Evolutionary conservation across 2,797 vertebrate genomes (phyloP), one percentile per base, ranked within the genome.

Genomic region (Parauchenoglanis ngamensis): DNA sequence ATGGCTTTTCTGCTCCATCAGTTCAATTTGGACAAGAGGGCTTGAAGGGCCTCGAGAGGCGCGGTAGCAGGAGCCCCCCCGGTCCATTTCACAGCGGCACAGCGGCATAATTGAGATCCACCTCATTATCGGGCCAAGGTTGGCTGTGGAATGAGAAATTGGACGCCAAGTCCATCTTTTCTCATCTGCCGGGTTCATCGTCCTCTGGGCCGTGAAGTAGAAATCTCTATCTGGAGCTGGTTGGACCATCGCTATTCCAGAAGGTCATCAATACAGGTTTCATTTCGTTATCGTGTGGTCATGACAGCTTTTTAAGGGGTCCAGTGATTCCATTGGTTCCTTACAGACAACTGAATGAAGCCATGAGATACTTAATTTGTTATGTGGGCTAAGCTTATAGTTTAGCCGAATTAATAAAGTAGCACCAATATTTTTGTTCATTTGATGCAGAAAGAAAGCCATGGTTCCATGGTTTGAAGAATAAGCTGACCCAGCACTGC

Each of bases 1-100:
- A 89, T 89, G 90, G 89, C 91, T 92, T 91, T 92, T 92, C 91
- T 90, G 89, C 91, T 91, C 89, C 89, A 88, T 90, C 92, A 88
- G 89, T 89, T 92, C 85, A 84, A 87, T 91, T 91, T 91, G 88
- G 85, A 89, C n/a, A 84, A 86, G 76, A 86, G 88, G 83, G 90
- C 80, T 89, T 88, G 90, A 90, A 70, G 88, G 86, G 75, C 86
- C 89, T 88, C 90, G 31, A 57, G 91, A 88, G 46, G 88, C 81
- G 31, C 44, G 40, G 49, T 52, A 84, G 79, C 87, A 88, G 89
- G 87, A 87, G 85, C 82, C 87, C 80, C 76, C 76, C 79, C n/a
- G 78, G 85, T 89, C 88, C 83, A 85, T 89, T 89, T 89, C 90
- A 88, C 85, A 87, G 88, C 25, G 19, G 84, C 31, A 23, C 80